These are phyloP conservation scores for Antheraea pernyi DNA, from an alignment of 1,140 invertebrate species.

Conservation along the genomic window DNA sequence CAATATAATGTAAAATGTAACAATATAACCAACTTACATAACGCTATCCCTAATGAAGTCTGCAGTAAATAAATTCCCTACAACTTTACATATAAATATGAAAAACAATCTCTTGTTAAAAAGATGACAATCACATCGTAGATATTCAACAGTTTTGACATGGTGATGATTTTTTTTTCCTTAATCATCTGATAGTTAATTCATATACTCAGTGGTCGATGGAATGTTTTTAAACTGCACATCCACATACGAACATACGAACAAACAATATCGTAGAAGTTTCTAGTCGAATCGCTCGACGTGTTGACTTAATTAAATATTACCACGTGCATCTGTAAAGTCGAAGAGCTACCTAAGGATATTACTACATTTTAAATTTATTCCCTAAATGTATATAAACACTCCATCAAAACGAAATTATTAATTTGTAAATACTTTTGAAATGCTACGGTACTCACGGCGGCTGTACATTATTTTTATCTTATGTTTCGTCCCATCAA, in stretches of 20 bases:
- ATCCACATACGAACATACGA: background rate
- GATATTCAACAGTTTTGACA: background rate
- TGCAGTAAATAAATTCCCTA: slow-evolving; percentile 12
- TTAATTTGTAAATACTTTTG: slow-evolving; percentile 35
- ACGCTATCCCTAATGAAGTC: background rate
- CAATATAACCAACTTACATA: background rate
- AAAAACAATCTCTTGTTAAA: too few relatives aligned
- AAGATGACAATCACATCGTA: too few relatives aligned
- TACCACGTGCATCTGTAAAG: slow-evolving; percentile 40
- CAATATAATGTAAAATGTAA: slow-evolving; percentile 31
- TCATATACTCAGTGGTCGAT: slow-evolving; percentile 9
- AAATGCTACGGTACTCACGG: slow-evolving; percentile 58
- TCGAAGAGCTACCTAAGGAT: slow-evolving; percentile 57
- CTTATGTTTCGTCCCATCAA: slow-evolving; percentile 16
- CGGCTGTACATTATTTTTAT: slow-evolving; percentile 21
- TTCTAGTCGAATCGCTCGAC: background rate
- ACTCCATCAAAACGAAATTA: slow-evolving; percentile 13
- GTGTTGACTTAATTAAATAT: slow-evolving; percentile 39
- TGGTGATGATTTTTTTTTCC: background rate
- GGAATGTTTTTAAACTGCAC: slow-evolving; percentile 12
- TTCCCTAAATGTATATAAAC: slow-evolving; percentile 21
- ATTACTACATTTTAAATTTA: slow-evolving; percentile 52
- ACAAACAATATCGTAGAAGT: slow-evolving; percentile 7
- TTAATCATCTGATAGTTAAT: slow-evolving; percentile 6
- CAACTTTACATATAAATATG: slow-evolving; percentile 4